phyloP scores from a whole-genome alignment of 2,888 invertebrate genomes.

The Spodoptera exigua region DNA sequence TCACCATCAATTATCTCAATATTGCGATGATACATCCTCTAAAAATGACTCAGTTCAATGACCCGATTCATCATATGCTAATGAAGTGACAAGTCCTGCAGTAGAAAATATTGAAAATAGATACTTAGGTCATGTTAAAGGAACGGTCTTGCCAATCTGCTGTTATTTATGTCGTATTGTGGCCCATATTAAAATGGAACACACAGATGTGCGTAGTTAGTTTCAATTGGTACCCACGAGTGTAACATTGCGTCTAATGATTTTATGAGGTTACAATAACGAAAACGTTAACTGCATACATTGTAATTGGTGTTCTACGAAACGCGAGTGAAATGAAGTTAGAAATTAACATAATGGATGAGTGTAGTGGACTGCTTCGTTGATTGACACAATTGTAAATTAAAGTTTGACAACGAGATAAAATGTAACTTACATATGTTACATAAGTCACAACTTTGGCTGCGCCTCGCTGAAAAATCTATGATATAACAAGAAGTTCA shows the following conservation, averaged over 20 bases:
- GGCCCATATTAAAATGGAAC: conserved; percentile 52
- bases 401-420: too few species aligned
- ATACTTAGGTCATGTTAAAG: conserved; percentile 19
- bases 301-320: conserved; percentile 13
- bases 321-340: too few species aligned
- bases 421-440: too few species aligned
- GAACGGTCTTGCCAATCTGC: conserved; percentile 38
- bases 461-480: too few species aligned
- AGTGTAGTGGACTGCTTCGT: too few species aligned
- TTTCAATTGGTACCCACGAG: conserved; percentile 52
- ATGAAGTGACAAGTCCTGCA: conserved; percentile 11
- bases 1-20: too few species aligned
- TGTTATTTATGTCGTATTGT: conserved; percentile 43
- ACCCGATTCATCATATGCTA: background rate
- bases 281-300: conserved; percentile 17
- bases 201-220: conserved; percentile 49
- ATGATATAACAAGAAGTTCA: too few species aligned
- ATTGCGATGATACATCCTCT: too few species aligned
- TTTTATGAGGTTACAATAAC: conserved; percentile 49
- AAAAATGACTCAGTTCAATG: too few species aligned
- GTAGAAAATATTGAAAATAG: conserved; percentile 11
- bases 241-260: conserved; percentile 35
- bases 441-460: too few species aligned
- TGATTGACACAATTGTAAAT: too few species aligned
- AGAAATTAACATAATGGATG: too few species aligned